These are phyloP conservation scores for Chionis minor DNA, from an alignment of 2,113 vertebrate species.

Conservation along the genomic window DNA sequence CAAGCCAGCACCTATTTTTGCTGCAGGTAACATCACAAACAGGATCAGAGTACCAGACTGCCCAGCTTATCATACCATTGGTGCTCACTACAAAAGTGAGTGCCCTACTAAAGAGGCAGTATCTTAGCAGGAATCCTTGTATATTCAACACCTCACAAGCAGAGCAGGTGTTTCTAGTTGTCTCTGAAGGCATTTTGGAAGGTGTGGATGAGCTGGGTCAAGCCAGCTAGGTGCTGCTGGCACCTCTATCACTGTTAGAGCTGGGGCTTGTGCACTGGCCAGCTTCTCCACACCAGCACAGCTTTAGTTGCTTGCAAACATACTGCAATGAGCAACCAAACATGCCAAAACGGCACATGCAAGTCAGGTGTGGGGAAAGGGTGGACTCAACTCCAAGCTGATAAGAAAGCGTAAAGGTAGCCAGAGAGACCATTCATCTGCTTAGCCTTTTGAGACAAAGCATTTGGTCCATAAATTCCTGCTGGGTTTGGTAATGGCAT, in stretches of 20 bases:
- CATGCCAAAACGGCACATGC: neutral
- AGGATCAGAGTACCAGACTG: neutral
- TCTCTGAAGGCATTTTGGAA: neutral
- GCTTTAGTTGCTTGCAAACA: neutral
- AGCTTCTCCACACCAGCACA: neutral
- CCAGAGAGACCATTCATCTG: neutral
- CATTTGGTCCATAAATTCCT: neutral
- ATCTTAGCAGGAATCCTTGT: neutral
- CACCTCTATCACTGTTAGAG: neutral
- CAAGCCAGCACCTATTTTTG: neutral
- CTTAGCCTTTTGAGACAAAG: neutral
- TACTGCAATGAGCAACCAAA: neutral
- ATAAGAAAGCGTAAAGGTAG: neutral
- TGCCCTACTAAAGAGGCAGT: neutral
- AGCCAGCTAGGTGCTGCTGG: neutral
- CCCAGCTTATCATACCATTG: neutral
- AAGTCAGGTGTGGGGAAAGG: neutral
- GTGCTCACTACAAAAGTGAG: neutral
- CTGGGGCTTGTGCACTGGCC: neutral
- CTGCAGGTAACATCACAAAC: rapidly evolving
- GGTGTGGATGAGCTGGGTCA: neutral
- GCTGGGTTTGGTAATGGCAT: neutral
- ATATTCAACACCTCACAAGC: neutral
- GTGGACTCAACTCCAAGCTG: neutral
- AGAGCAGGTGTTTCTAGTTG: neutral